Base-by-base conservation (phyloP, 2,888 invertebrate species). In the Exephanes ischioxanthus region DNA sequence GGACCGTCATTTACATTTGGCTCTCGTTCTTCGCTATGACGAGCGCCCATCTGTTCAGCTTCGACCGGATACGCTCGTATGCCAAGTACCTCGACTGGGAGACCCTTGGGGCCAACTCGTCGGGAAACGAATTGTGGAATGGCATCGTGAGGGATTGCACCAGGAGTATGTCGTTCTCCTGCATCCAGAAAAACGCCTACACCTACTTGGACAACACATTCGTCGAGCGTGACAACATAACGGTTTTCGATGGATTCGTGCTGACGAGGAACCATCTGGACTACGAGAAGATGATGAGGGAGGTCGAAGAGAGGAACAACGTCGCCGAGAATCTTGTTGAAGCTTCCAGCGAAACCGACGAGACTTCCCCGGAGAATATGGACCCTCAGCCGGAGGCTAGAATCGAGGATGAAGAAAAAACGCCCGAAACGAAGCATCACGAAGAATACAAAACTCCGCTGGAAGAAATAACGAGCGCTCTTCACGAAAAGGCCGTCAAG, bases 171-270 rank as follows among this genome's bases (percentile, higher is more conserved):
- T 95, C 97, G 84, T 95, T 97, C 91, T 95, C 96, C 87, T 98
- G 98, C 92, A 96, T 98, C 80, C 97, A 97, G 90, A 97, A 96
- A 90, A 97, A 97, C 91, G 96, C 97, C 48, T 97, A 96, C 91
- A 94, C 95, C n/a, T 97, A 97, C 90, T 94, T 98, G 86, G 96
- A 97, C 88, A 95, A 95, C 45, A 96, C 96, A 37, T 94, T 98
- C 75, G 95, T 96, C 63, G 95, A 95, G 61, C 94, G 94, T 33
- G 96, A 95, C 90, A 97, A 97, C 92, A 95, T 97, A 22, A 96
- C 96, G 88, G 94, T 97, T 22, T 95, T 96, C 83, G 95, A 96
- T 92, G 95, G 96, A 89, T 93, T 96, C 91, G 94, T 95, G 71
- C 96, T 97, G 91, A 96, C 95, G 86, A 96, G 95, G 89, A 97